Percentiles rank a stretch among this genome's conserved stretches.
Evolutionary conservation across 2,113 vertebrate genomes (phyloP).

Genomic region (Ascaphus truei): DNA sequence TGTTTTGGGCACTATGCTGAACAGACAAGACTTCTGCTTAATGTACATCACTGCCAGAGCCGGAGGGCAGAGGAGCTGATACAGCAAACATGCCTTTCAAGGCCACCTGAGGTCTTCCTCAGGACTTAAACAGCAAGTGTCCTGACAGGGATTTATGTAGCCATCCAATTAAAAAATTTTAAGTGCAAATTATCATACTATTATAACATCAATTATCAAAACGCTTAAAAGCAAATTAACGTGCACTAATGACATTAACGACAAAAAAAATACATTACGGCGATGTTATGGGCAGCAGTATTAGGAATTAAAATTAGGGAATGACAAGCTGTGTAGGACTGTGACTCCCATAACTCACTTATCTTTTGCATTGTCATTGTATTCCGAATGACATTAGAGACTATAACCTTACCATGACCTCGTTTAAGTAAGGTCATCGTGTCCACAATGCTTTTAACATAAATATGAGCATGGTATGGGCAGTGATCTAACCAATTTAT

Average conservation of each 20-base stretch:
- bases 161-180: conserved; percentile 31
- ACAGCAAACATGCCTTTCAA: not conserved
- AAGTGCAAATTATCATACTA: conserved; percentile 28
- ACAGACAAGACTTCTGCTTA: too few species aligned
- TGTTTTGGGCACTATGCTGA: too few species aligned
- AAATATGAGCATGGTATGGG: too few species aligned
- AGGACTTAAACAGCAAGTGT: not conserved
- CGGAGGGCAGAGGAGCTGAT: not conserved
- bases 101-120: conserved; percentile 1
- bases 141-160: conserved; percentile 13
- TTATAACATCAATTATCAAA: conserved; percentile 34
- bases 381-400: not conserved
- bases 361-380: not conserved
- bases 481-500: too few species aligned
- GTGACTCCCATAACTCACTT: not conserved
- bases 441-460: too few species aligned
- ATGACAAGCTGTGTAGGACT: not conserved
- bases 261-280: conserved; percentile 21
- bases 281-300: conserved; percentile 10
- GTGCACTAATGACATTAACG: conserved; percentile 19
- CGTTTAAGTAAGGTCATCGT: too few species aligned
- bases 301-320: not conserved
- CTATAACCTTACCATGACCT: not conserved
- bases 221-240: conserved; percentile 27
- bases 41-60: too few species aligned